Evolutionary conservation across 2,888 invertebrate genomes (phyloP).

Genomic region (Harmothoe impar): DNA sequence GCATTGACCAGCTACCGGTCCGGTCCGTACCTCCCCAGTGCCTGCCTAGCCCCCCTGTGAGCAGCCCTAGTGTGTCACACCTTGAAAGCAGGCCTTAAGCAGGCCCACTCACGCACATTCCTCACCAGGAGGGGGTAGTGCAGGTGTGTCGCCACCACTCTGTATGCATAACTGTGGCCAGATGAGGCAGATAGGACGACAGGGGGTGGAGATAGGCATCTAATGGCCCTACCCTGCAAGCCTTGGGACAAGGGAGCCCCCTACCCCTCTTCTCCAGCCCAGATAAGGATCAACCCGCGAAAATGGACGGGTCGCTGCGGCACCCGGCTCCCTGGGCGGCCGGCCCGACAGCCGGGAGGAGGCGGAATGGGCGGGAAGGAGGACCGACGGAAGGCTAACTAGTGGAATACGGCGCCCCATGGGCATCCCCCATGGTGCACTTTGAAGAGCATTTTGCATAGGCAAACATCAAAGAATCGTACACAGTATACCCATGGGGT

Average conservation of each 20-base stretch:
- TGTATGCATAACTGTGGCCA: slow-evolving; percentile 53
- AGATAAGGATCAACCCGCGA: slow-evolving; percentile 52
- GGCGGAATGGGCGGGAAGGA: background rate
- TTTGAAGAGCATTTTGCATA: no score
- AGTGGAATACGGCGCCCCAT: no score
- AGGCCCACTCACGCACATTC: slow-evolving; percentile 13
- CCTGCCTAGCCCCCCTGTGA: background rate
- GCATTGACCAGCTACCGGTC: background rate
- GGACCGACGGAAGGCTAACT: background rate
- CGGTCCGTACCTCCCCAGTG: background rate
- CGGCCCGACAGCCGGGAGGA: background rate
- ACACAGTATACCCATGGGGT: no score
- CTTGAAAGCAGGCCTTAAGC: background rate
- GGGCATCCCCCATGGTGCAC: no score
- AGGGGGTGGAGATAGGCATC: slow-evolving; percentile 44
- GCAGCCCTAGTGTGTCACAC: background rate
- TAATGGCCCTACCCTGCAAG: background rate
- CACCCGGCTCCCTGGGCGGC: background rate
- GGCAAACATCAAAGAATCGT: no score
- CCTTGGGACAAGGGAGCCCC: slow-evolving; percentile 14
- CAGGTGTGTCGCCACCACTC: slow-evolving; percentile 26
- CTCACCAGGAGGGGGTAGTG: background rate
- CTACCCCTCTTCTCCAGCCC: background rate
- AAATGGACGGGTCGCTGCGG: background rate
- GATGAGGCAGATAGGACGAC: slow-evolving; percentile 18